Conservation (phyloP, 92 coral and sea anemone genomes). For the Anthopleura xanthogrammica region DNA sequence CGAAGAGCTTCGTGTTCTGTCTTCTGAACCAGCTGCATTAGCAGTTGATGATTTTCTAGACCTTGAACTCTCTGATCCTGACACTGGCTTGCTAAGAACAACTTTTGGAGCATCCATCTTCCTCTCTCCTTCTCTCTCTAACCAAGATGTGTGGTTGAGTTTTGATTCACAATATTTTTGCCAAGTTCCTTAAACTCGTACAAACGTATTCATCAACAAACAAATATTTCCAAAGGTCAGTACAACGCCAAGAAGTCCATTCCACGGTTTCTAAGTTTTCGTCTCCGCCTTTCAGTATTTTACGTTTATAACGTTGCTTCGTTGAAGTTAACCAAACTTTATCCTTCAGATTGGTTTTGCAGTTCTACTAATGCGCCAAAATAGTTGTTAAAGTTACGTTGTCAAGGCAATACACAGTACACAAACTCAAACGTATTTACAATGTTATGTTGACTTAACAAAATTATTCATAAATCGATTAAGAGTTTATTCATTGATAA, state of each 20-base stretch:
- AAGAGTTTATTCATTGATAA: constrained; percentile 9
- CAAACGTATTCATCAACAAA: neutral
- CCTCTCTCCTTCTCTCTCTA: neutral
- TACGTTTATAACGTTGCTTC: neutral
- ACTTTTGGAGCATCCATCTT: constrained; percentile 31
- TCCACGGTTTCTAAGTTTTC: neutral
- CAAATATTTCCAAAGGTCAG: neutral
- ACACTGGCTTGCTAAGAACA: constrained; percentile 18
- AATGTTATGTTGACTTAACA: constrained; percentile 20
- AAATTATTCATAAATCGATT: constrained; percentile 25
- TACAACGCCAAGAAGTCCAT: neutral
- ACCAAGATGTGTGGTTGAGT: neutral
- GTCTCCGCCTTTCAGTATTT: neutral
- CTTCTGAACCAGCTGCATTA: neutral
- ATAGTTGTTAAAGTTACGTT: constrained; percentile 6
- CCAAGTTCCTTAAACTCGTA: too few species aligned
- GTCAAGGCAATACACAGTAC: constrained; percentile 17
- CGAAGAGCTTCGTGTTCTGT: constrained; percentile 56
- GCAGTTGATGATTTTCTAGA: constrained; percentile 16
- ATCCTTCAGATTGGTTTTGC: neutral
- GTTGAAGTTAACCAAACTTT: neutral
- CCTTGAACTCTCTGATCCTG: constrained; percentile 23
- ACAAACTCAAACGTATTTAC: constrained; percentile 28
- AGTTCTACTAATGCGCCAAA: neutral
- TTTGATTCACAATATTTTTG: neutral